These are phyloP conservation scores for Nilaparvata lugens DNA, from an alignment of 1,140 invertebrate species.

Conservation along the genomic window DNA sequence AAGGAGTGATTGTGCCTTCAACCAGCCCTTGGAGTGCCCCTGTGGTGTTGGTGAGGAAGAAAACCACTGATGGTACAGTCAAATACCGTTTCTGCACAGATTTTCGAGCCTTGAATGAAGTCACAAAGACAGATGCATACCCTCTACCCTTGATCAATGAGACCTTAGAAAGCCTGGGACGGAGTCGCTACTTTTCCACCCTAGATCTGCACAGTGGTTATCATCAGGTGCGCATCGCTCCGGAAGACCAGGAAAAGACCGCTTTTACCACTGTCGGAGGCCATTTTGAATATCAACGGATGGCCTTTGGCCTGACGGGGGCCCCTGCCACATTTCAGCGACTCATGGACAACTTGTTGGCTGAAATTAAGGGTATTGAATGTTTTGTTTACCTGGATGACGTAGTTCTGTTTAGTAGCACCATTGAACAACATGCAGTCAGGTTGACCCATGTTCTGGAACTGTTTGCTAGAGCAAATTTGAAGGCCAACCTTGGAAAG, in stretches of 20 bases:
- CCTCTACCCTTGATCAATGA: constrained; percentile 40
- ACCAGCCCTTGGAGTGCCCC: constrained; percentile 22
- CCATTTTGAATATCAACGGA: constrained; percentile 20
- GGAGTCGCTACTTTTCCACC: constrained; percentile 22
- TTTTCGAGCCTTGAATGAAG: constrained; percentile 24
- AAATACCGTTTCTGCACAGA: constrained; percentile 22
- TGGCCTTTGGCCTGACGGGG: constrained; percentile 21
- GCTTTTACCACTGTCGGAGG: constrained; percentile 21
- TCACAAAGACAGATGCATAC: constrained; percentile 31
- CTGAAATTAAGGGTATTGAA: too few relatives aligned
- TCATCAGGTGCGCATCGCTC: constrained; percentile 30
- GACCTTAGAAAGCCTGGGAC: constrained; percentile 35
- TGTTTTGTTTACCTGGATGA: constrained; percentile 38
- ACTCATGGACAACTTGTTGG: constrained; percentile 32
- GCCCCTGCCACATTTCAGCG: constrained; percentile 20
- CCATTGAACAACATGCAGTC: constrained; percentile 30
- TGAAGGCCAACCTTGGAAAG: too few relatives aligned
- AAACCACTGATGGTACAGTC: constrained; percentile 6
- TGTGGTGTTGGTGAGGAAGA: constrained; percentile 20
- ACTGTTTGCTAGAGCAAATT: too few relatives aligned
- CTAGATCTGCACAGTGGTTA: constrained; percentile 24
- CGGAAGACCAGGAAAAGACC: constrained; percentile 21
- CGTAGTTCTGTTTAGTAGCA: constrained; percentile 32
- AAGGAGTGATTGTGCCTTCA: constrained; percentile 7
- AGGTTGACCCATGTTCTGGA: too few relatives aligned